Evolutionary conservation across 23 tunicate genomes (phyloP).

Genomic region (Styela clava): DNA sequence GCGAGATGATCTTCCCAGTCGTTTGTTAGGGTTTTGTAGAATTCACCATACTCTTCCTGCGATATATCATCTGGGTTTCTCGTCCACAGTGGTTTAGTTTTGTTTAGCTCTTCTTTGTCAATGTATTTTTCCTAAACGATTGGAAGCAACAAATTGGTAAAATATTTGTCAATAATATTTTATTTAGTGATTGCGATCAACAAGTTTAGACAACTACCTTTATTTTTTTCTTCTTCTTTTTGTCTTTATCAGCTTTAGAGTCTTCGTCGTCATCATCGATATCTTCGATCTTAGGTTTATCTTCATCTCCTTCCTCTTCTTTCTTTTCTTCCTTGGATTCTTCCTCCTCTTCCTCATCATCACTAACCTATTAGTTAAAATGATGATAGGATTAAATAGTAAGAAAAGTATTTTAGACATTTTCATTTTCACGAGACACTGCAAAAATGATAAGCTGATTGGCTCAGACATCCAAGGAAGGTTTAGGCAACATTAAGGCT

Average conservation of each 20-base stretch:
- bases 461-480: constrained; percentile 86
- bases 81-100: constrained; percentile 96
- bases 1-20: constrained; percentile 99
- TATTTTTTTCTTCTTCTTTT: constrained; percentile 83
- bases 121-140: constrained; percentile 66
- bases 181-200: too few relatives aligned
- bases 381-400: too few relatives aligned
- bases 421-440: not conserved
- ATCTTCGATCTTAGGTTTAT: constrained; percentile 94
- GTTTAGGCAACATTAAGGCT: constrained; percentile 59
- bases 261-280: constrained; percentile 81
- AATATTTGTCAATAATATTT: constrained; percentile 46
- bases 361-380: constrained; percentile 48
- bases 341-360: constrained; percentile 83
- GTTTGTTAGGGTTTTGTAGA: constrained; percentile 91
- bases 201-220: constrained; percentile 37
- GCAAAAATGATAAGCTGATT: not conserved
- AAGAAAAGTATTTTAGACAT: not conserved
- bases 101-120: constrained; percentile 90
- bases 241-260: constrained; percentile 52
- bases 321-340: constrained; percentile 41
- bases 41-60: constrained; percentile 95
- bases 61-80: constrained; percentile 97
- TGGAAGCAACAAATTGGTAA: constrained; percentile 80
- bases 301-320: constrained; percentile 38